phyloP scores from a whole-genome alignment of 1,140 invertebrate genomes.

The Bombus affinis region DNA sequence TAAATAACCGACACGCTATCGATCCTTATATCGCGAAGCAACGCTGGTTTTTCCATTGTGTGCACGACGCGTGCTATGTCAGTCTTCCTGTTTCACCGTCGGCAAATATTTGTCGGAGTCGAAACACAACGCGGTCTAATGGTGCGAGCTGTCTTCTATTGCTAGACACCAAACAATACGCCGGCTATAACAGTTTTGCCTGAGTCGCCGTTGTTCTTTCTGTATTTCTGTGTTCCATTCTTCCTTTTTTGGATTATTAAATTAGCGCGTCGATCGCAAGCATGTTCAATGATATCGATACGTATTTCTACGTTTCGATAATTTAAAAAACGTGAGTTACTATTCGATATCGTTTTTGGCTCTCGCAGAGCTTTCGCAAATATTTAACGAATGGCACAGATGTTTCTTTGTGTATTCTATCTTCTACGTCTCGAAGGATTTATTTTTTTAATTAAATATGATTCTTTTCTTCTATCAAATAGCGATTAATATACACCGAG shows the following conservation, averaged over 20 bases:
- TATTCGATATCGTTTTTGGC: background rate
- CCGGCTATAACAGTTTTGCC: conserved; percentile 12
- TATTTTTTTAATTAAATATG: too few relatives aligned
- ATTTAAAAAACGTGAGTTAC: background rate
- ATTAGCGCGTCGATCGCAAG: background rate
- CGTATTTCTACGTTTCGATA: background rate
- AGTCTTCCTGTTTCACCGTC: conserved; percentile 51
- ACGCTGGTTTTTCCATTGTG: conserved; percentile 44
- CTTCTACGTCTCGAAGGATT: too few relatives aligned
- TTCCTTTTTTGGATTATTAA: background rate
- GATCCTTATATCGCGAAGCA: conserved; percentile 35
- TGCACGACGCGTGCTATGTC: conserved; percentile 11
- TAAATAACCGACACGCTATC: conserved; percentile 57
- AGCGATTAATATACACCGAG: too few relatives aligned
- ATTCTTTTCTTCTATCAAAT: too few relatives aligned
- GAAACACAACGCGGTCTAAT: conserved; percentile 59
- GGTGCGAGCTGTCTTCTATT: conserved; percentile 21
- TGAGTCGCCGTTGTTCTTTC: too few relatives aligned
- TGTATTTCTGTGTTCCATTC: background rate
- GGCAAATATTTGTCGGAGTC: conserved; percentile 64
- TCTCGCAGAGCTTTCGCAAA: too few relatives aligned
- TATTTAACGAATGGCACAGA: too few relatives aligned
- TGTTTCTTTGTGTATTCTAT: too few relatives aligned
- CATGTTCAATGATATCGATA: background rate
- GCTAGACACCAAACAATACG: conserved; percentile 42